Conservation (phyloP, 2,113 vertebrate species). For the Xenopus laevis region DNA sequence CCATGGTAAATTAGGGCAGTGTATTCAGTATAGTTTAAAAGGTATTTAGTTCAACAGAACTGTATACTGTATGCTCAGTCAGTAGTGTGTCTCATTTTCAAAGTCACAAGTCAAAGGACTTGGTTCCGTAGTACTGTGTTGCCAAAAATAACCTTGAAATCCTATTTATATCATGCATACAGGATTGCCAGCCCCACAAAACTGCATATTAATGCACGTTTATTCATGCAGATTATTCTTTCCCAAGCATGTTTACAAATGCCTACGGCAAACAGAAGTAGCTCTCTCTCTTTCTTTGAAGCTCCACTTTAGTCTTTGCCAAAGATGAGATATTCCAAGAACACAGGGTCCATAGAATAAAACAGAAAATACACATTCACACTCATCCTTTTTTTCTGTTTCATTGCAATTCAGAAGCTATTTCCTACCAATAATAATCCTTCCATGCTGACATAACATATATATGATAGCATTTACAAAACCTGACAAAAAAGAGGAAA, state of each 20-base stretch:
- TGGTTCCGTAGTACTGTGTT: background rate
- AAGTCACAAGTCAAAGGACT: constrained; percentile 20
- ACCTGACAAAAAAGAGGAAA: constrained; percentile 48
- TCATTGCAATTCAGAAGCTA: constrained; percentile 50
- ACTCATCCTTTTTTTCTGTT: background rate
- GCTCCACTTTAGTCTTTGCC: constrained; percentile 13
- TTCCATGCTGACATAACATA: constrained; percentile 52
- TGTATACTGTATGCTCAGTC: background rate
- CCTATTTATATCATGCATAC: constrained; percentile 25
- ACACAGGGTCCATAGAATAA: background rate
- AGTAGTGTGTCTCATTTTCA: constrained; percentile 1
- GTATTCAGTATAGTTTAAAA: too few species aligned
- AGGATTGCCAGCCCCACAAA: constrained; percentile 9
- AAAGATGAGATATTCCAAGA: background rate
- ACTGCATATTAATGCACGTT: constrained; percentile 25
- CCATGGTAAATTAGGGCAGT: too few species aligned
- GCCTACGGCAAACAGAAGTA: constrained; percentile 12
- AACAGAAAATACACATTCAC: background rate
- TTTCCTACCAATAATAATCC: constrained; percentile 48
- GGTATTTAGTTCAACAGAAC: too few species aligned
- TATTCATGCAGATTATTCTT: constrained; percentile 32
- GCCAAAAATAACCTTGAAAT: constrained; percentile 27
- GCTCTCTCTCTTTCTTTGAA: constrained; percentile 19
- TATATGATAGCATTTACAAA: constrained; percentile 52
- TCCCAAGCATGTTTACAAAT: constrained; percentile 36